These are phyloP conservation scores for Wasmannia auropunctata DNA, from an alignment of 1,140 invertebrate genomes.

Conservation along the genomic window DNA sequence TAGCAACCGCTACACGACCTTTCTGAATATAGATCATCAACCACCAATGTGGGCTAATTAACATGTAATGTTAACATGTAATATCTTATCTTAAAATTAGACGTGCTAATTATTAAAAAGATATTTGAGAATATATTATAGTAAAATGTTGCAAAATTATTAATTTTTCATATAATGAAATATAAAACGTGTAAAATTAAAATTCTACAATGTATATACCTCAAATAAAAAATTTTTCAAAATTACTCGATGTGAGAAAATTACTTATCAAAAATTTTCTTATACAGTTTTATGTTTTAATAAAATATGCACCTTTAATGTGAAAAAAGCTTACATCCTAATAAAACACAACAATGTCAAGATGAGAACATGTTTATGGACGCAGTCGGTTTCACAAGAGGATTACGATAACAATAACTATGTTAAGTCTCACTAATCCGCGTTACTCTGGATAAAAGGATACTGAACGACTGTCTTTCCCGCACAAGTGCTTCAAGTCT, in stretches of 20 bases:
- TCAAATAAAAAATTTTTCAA: neutral
- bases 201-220: neutral
- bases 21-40: conserved; percentile 35
- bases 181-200: neutral
- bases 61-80: conserved; percentile 22
- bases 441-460: conserved; percentile 59
- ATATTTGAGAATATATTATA: neutral
- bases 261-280: neutral
- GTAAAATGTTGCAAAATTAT: neutral
- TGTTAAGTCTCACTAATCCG: conserved; percentile 66
- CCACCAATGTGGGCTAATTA: conserved; percentile 18
- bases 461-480: conserved; percentile 41
- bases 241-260: neutral
- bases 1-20: conserved; percentile 52
- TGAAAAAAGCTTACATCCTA: neutral
- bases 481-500: conserved; percentile 45
- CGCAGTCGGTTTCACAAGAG: conserved; percentile 6
- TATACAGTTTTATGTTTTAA: neutral
- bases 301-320: neutral
- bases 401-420: conserved; percentile 68
- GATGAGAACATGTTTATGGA: conserved; percentile 57
- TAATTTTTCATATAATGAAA: neutral
- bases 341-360: neutral
- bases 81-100: conserved; percentile 15
- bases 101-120: neutral